Percentiles rank a stretch among this genome's conserved stretches.
These are phyloP conservation scores for Drosophila siamana DNA, from an alignment of 2,888 invertebrate species.

Conservation along the genomic window DNA sequence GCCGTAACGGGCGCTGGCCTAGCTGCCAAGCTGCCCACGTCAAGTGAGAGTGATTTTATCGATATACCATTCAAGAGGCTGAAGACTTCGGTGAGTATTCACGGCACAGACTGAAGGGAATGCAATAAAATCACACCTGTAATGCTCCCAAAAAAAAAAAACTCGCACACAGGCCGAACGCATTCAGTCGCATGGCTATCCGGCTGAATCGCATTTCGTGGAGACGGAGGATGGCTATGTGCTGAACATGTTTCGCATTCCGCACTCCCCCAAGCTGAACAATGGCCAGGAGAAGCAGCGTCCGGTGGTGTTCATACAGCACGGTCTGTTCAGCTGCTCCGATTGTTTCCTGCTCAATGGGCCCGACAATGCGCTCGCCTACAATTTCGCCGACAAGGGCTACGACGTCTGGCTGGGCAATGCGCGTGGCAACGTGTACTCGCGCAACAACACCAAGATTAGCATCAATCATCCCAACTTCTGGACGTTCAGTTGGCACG, in stretches of 20 bases:
- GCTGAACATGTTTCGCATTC: conserved; percentile 93
- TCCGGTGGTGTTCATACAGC: conserved; percentile 90
- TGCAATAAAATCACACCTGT: neutral
- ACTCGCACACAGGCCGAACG: conserved; percentile 67
- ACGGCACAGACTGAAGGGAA: neutral
- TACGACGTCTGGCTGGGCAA: conserved; percentile 89
- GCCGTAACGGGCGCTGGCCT: conserved; percentile 20
- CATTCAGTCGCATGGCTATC: conserved; percentile 86
- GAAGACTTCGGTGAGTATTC: conserved; percentile 62
- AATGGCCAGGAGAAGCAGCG: conserved; percentile 82
- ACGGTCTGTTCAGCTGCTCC: conserved; percentile 90
- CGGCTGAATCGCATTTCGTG: conserved; percentile 89
- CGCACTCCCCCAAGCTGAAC: conserved; percentile 85
- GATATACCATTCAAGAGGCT: conserved; percentile 72
- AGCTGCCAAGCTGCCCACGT: conserved; percentile 29
- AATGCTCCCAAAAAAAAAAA: neutral
- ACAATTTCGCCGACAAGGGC: conserved; percentile 86
- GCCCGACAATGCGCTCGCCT: conserved; percentile 87
- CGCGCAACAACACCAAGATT: conserved; percentile 86
- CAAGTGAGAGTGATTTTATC: conserved; percentile 33
- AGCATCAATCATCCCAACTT: conserved; percentile 70
- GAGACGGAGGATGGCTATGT: conserved; percentile 93
- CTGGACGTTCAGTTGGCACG: conserved; percentile 87
- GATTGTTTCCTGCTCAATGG: conserved; percentile 91
- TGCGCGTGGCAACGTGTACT: conserved; percentile 88